Percentiles rank a stretch among this genome's conserved stretches.
These are phyloP conservation scores for Mycalesis mineus DNA, from an alignment of 2,888 invertebrate species.

Conservation along the genomic window DNA sequence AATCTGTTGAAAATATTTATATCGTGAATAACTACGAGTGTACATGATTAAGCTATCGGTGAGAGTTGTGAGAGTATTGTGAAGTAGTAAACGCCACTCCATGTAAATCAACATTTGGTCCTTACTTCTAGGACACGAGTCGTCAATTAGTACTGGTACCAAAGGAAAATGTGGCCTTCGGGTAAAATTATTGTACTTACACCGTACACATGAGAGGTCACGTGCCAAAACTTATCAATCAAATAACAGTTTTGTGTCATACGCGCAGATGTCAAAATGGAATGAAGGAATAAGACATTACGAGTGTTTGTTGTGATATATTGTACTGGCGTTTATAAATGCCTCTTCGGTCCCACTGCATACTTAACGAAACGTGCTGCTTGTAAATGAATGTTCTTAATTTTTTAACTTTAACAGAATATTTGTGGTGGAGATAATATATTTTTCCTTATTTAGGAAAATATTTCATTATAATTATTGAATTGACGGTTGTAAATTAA, in stretches of 20 bases:
- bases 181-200: conserved; percentile 40
- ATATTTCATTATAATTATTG: conserved; percentile 14
- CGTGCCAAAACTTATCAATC: conserved; percentile 21
- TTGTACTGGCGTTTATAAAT: conserved; percentile 29
- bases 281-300: conserved; percentile 16
- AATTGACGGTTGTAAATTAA: conserved; percentile 9
- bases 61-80: neutral
- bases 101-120: conserved; percentile 37
- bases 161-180: conserved; percentile 59
- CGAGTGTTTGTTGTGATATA: conserved; percentile 24
- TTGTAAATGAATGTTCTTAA: conserved; percentile 36
- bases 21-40: no score
- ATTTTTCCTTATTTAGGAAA: conserved; percentile 17
- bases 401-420: conserved; percentile 26
- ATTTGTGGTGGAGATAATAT: conserved; percentile 22
- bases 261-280: conserved; percentile 25
- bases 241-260: conserved; percentile 22
- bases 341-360: conserved; percentile 30
- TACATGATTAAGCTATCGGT: neutral
- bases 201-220: conserved; percentile 16
- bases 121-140: conserved; percentile 63
- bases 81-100: conserved; percentile 38
- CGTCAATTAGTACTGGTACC: conserved; percentile 58
- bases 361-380: conserved; percentile 31
- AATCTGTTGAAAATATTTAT: no score